Percentiles rank a stretch among this genome's conserved stretches.
Conservation (phyloP, 2,888 invertebrate genomes). For the Xanthia togata region DNA sequence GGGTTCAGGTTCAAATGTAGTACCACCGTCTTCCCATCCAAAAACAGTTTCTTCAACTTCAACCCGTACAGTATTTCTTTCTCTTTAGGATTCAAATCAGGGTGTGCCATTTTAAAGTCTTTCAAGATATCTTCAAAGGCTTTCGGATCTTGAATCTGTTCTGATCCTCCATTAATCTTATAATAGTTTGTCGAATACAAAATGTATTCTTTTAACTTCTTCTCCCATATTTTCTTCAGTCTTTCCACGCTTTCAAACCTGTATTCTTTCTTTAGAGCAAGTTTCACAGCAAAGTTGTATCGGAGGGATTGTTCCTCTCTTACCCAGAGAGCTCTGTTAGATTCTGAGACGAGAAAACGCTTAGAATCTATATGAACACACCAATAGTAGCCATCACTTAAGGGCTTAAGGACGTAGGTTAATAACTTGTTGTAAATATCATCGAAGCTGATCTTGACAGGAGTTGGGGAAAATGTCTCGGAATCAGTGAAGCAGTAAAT, state of each 20-base stretch:
- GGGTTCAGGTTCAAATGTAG: slow-evolving; percentile 79
- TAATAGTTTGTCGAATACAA: slow-evolving; percentile 78
- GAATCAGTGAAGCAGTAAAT: slow-evolving; percentile 86
- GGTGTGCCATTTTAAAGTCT: slow-evolving; percentile 67
- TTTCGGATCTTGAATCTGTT: slow-evolving; percentile 53
- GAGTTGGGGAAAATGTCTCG: slow-evolving; percentile 73
- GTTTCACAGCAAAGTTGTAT: slow-evolving; percentile 79
- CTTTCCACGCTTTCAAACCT: slow-evolving; percentile 61
- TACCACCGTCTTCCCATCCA: slow-evolving; percentile 77
- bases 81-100: slow-evolving; percentile 69
- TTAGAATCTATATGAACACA: slow-evolving; percentile 79
- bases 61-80: slow-evolving; percentile 70
- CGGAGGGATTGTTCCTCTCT: slow-evolving; percentile 75
- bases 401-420: slow-evolving; percentile 71
- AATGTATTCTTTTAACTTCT: slow-evolving; percentile 80
- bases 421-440: slow-evolving; percentile 67
- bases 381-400: slow-evolving; percentile 86
- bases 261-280: slow-evolving; percentile 70
- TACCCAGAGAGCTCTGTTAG: slow-evolving; percentile 80
- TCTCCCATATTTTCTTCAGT: slow-evolving; percentile 72
- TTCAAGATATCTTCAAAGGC: slow-evolving; percentile 68
- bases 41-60: slow-evolving; percentile 78
- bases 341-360: slow-evolving; percentile 74
- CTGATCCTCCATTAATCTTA: slow-evolving; percentile 67
- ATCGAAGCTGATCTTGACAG: slow-evolving; percentile 71